Conservation (phyloP, 1,140 invertebrate genomes). For the Dolichoris vasculosae region DNA sequence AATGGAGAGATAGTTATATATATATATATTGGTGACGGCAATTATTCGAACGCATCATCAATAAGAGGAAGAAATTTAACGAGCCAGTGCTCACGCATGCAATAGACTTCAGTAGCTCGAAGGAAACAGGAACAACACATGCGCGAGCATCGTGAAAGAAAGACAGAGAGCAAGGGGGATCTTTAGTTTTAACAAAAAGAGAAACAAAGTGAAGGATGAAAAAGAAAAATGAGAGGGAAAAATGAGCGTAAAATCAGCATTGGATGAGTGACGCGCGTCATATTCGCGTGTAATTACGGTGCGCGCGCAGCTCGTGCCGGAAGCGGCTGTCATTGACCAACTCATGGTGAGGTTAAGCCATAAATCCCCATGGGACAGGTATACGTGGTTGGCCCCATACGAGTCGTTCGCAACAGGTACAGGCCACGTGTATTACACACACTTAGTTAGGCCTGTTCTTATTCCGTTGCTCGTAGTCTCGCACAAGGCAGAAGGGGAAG, state of each 20-base stretch:
- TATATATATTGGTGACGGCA: conserved; percentile 11
- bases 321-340: conserved; percentile 9
- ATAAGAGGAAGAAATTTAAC: background rate
- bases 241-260: conserved; percentile 29
- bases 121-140: background rate
- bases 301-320: conserved; percentile 23
- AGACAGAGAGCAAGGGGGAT: background rate
- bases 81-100: background rate
- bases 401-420: background rate
- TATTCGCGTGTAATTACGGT: conserved; percentile 37
- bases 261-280: conserved; percentile 27
- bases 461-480: background rate
- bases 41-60: background rate
- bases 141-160: background rate
- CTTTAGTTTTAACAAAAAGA: no score
- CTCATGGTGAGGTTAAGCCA: background rate
- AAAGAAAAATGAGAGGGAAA: background rate
- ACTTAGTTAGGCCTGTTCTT: background rate
- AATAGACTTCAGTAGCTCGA: no score
- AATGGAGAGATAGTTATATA: no score
- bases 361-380: conserved; percentile 34
- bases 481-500: background rate
- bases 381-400: background rate
- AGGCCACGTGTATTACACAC: background rate
- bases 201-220: background rate